A percentile compares a stretch with the other conserved stretches of the same genome.
Conservation (phyloP, 2,888 invertebrate species). For the Melangyna quadrimaculata region DNA sequence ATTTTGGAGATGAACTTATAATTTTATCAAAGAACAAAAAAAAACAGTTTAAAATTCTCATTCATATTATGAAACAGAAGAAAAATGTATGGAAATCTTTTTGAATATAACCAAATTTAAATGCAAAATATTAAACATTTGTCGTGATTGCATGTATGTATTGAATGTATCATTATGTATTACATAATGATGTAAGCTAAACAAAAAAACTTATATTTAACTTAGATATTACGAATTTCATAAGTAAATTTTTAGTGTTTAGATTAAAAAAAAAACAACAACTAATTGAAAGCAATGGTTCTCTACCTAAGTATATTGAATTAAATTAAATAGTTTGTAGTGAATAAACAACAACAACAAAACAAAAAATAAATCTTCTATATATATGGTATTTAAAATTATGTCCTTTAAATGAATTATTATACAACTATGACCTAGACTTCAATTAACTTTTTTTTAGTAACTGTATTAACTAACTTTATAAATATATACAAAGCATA, state of each 20-base stretch:
- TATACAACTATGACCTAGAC: constrained; percentile 61
- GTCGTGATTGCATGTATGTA: constrained; percentile 10
- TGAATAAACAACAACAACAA: constrained; percentile 35
- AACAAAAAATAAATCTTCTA: constrained; percentile 24
- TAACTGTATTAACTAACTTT: constrained; percentile 58
- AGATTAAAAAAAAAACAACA: constrained; percentile 39
- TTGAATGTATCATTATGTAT: constrained; percentile 7
- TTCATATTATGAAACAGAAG: constrained; percentile 21
- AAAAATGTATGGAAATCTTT: constrained; percentile 10
- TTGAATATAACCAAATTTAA: constrained; percentile 39
- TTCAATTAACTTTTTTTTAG: constrained; percentile 62
- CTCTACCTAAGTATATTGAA: constrained; percentile 66
- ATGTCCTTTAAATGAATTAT: constrained; percentile 63
- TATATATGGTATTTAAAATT: constrained; percentile 47
- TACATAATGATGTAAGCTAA: constrained; percentile 21
- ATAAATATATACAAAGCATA: constrained; percentile 66
- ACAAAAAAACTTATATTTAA: constrained; percentile 21
- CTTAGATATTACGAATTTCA: constrained; percentile 61
- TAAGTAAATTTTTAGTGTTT: constrained; percentile 48
- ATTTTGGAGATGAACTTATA: constrained; percentile 66
- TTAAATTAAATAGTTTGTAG: constrained; percentile 56
- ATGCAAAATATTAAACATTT: constrained; percentile 19
- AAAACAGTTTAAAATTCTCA: constrained; percentile 30
- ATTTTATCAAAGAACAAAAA: constrained; percentile 51
- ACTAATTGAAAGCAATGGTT: constrained; percentile 70